Base-by-base conservation (phyloP, 2,888 invertebrate species). In the Drosophila mercatorum region DNA sequence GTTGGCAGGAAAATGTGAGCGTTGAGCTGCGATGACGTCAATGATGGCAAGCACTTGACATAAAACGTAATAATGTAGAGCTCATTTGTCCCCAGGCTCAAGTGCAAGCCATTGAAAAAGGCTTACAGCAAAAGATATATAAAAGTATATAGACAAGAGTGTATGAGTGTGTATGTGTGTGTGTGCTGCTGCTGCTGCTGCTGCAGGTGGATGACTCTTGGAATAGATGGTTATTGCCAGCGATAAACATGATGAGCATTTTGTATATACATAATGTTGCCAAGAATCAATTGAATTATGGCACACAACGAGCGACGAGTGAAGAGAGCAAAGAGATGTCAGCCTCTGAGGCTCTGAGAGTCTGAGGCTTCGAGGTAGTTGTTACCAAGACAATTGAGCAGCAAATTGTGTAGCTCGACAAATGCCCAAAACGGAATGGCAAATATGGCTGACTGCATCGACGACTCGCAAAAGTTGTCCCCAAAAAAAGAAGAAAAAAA, bases 51-150 rank as follows among this genome's bases (percentile, higher is more conserved):
- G 72, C 78, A 75, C 83, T 80, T 71, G 73, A 86, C 77, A 80
- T 71, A 88, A 83, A 83, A 75, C 68, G 88, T 76, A 73, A 83
- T 88, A 89, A 88, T 90, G 82, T 90, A 90, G 90, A 91, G 90
- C 90, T 90, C 89, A 90, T 90, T 91, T 88, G 89, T 80, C 63
- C 78, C 66, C 34, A 67, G 59, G 73, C 82, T 76, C 73, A 67
- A 88, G 85, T 81, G 84, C 83, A 88, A 75, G 80, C 76, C 80
- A 89, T 90, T 78, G 67, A 73, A 81, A 88, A 84, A 80, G 88
- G 78, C 86, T 89, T 83, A 85, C 59, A 78, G 73, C 59, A 28
- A 53, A 34, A 28, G 7, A 53, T 49, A 44, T 49, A 49, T 41
- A 64, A 46, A 47, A 51, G 36, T 36, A 34, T 51, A 17, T 34